Evolutionary conservation across 2,888 invertebrate genomes (phyloP).

Genomic region (Lepidocyrtinus sp.): DNA sequence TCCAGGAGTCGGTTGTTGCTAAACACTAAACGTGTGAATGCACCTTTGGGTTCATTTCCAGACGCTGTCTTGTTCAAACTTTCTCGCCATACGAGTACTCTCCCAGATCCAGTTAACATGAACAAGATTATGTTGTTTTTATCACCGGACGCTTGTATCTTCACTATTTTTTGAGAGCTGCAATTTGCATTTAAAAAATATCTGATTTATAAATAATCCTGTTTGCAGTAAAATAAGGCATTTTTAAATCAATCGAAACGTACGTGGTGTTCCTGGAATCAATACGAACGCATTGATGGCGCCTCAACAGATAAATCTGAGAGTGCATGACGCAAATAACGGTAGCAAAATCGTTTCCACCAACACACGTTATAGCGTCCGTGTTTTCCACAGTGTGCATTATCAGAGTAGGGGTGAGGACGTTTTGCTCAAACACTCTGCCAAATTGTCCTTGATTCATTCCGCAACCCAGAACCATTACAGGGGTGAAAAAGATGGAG

Average conservation of each 20-base stretch:
- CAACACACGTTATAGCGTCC: conserved; percentile 34
- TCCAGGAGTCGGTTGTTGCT: conserved; percentile 77
- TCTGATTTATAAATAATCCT: not conserved
- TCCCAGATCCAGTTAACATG: conserved; percentile 78
- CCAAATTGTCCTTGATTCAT: conserved; percentile 88
- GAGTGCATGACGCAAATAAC: conserved; percentile 28
- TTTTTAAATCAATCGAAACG: not conserved
- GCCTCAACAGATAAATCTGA: conserved; percentile 31
- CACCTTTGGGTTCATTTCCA: conserved; percentile 23
- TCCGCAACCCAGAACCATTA: conserved; percentile 84
- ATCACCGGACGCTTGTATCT: conserved; percentile 70
- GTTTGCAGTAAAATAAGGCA: not conserved
- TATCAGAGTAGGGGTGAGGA: not conserved
- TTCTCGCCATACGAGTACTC: conserved; percentile 78
- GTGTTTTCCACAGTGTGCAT: conserved; percentile 10
- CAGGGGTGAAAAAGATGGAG: conserved; percentile 78
- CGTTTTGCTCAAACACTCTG: conserved; percentile 12
- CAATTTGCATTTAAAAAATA: not conserved
- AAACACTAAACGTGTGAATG: conserved; percentile 55
- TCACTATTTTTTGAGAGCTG: conserved; percentile 30
- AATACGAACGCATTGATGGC: conserved; percentile 29
- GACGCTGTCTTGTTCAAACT: not conserved
- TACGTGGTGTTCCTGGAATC: conserved; percentile 42
- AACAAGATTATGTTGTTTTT: conserved; percentile 75
- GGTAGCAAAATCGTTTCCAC: conserved; percentile 41